Conservation (phyloP, 2,797 vertebrate genomes). For the Botia almorhae region DNA sequence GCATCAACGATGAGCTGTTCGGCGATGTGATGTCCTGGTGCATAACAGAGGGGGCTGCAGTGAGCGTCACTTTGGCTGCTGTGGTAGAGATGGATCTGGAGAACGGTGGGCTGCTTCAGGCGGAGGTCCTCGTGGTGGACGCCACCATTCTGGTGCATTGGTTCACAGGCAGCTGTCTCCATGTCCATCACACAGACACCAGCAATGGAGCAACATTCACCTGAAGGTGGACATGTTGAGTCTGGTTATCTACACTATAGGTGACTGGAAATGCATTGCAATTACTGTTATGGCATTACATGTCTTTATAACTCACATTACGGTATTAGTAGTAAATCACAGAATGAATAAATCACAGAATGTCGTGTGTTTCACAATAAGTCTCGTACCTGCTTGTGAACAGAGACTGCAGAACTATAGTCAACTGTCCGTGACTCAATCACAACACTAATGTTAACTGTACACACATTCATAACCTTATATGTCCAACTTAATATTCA, state of each 20-base stretch:
- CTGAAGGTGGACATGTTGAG: conserved; percentile 14
- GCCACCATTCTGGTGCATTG: conserved; percentile 75
- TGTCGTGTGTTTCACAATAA: no score
- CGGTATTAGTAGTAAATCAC: neutral
- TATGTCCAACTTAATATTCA: neutral
- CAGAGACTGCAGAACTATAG: no score
- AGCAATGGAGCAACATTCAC: conserved; percentile 58
- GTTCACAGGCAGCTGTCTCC: conserved; percentile 67
- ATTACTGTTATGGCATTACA: neutral
- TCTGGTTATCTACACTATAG: neutral
- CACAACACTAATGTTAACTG: neutral
- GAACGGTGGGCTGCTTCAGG: conserved; percentile 61
- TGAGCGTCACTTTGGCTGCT: conserved; percentile 58
- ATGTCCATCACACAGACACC: conserved; percentile 65
- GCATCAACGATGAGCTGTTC: conserved; percentile 78
- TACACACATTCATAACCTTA: no score
- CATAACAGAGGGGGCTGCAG: conserved; percentile 69
- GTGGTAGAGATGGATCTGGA: conserved; percentile 77
- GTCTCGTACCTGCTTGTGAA: no score
- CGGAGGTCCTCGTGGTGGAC: conserved; percentile 67
- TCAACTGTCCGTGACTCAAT: neutral
- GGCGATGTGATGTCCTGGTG: conserved; percentile 76
- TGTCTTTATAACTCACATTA: neutral
- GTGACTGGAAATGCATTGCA: neutral
- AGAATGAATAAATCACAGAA: neutral